Conservation (phyloP, 2,888 invertebrate species). For the Pogonocherus hispidulus region DNA sequence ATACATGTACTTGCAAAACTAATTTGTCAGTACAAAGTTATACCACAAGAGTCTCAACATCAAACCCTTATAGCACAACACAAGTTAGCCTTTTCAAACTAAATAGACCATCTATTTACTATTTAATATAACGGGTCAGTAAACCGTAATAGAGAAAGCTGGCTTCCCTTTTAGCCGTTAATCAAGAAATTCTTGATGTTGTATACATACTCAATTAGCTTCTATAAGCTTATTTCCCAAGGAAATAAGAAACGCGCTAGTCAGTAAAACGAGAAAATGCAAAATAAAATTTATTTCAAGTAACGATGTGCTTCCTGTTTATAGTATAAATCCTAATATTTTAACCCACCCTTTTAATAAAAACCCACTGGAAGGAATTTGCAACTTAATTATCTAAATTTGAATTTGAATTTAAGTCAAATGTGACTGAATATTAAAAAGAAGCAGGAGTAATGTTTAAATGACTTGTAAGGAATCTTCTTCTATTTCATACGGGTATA, state of each 20-base stretch:
- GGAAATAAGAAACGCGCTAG: not conserved
- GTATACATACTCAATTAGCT: not conserved
- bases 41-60: not conserved
- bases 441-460: too few relatives aligned
- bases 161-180: conserved; percentile 12
- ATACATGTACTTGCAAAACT: not conserved
- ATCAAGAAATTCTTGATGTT: conserved; percentile 7
- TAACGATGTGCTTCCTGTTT: too few relatives aligned
- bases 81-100: conserved; percentile 21
- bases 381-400: too few relatives aligned
- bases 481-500: too few relatives aligned
- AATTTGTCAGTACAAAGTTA: not conserved
- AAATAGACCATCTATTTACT: conserved; percentile 16
- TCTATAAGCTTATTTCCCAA: not conserved
- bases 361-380: too few relatives aligned
- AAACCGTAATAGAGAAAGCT: conserved; percentile 19
- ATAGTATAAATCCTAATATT: too few relatives aligned
- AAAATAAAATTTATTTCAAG: not conserved
- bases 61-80: not conserved
- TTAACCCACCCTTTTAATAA: too few relatives aligned
- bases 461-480: too few relatives aligned
- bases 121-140: conserved; percentile 23
- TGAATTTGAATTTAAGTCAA: too few relatives aligned
- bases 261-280: not conserved
- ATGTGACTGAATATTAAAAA: too few relatives aligned